Evolutionary conservation across 2,888 invertebrate genomes (phyloP).

Genomic region (Sinhomidia bicolor): DNA sequence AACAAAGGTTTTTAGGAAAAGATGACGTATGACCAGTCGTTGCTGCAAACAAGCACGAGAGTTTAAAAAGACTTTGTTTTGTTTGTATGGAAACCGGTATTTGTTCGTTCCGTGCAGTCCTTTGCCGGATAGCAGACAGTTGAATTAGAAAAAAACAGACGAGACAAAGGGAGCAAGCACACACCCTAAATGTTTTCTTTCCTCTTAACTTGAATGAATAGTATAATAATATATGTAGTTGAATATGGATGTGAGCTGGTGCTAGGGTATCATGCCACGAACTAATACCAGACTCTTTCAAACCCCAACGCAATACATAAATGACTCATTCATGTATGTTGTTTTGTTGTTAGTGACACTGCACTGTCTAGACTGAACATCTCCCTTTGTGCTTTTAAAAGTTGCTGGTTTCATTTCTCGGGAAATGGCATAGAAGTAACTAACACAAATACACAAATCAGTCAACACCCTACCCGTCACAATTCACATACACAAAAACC

Average conservation of each 20-base stretch:
- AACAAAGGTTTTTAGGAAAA: too few relatives aligned
- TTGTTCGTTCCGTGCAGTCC: too few relatives aligned
- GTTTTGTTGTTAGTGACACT: neutral
- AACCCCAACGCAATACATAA: slow-evolving; percentile 24
- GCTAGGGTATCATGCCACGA: neutral
- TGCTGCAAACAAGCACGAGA: too few relatives aligned
- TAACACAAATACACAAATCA: too few relatives aligned
- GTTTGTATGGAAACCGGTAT: too few relatives aligned
- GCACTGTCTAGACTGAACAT: neutral
- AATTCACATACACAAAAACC: too few relatives aligned
- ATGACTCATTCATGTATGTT: slow-evolving; percentile 24
- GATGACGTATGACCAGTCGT: too few relatives aligned
- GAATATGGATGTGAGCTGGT: slow-evolving; percentile 5
- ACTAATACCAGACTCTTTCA: neutral
- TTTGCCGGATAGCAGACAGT: too few relatives aligned
- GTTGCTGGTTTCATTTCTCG: neutral
- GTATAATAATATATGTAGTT: neutral
- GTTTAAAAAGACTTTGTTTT: too few relatives aligned
- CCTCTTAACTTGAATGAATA: neutral
- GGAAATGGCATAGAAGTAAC: neutral
- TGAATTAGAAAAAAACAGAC: neutral
- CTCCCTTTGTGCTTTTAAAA: neutral
- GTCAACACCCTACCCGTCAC: too few relatives aligned
- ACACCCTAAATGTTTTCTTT: slow-evolving; percentile 33
- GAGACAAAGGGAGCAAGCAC: slow-evolving; percentile 1